These are phyloP conservation scores for Gracilinanus agilis DNA, from an alignment of 2,113 vertebrate genomes.

Conservation along the genomic window DNA sequence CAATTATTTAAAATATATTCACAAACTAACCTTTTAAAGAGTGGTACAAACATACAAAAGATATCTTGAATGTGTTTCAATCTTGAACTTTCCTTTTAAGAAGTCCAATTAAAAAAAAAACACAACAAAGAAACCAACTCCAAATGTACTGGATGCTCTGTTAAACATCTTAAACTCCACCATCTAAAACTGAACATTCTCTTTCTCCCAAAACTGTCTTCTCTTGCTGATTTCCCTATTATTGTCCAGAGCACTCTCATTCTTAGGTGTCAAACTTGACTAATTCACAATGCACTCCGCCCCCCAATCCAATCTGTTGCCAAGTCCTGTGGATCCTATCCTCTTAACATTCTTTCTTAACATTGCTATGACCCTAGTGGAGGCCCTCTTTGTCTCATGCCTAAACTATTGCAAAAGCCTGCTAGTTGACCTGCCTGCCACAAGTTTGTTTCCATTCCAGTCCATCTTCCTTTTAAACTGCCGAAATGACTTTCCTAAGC, in stretches of 20 bases:
- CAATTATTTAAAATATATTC: constrained; percentile 38
- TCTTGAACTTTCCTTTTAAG: constrained; percentile 31
- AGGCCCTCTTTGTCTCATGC: not conserved
- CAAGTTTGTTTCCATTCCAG: not conserved
- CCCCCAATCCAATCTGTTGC: not conserved
- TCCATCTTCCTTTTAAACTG: not conserved
- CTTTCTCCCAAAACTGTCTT: not conserved
- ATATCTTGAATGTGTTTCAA: constrained; percentile 36
- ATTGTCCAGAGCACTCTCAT: not conserved
- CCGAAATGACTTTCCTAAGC: not conserved
- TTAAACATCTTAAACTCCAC: not conserved
- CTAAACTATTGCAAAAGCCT: not conserved
- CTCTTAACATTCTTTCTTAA: not conserved
- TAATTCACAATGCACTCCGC: not conserved
- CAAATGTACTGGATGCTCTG: not conserved
- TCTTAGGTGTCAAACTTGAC: not conserved
- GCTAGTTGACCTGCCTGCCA: not conserved
- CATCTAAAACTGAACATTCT: not conserved
- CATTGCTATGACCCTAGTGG: not conserved
- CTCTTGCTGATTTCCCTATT: not conserved
- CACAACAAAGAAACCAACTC: not conserved
- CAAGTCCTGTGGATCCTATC: not conserved
- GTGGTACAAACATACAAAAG: constrained; percentile 13
- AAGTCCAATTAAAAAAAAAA: constrained; percentile 6
- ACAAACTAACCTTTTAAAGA: constrained; percentile 41